These are phyloP conservation scores for Drosophila trichaetosa DNA, from an alignment of 2,888 invertebrate genomes.

Conservation along the genomic window DNA sequence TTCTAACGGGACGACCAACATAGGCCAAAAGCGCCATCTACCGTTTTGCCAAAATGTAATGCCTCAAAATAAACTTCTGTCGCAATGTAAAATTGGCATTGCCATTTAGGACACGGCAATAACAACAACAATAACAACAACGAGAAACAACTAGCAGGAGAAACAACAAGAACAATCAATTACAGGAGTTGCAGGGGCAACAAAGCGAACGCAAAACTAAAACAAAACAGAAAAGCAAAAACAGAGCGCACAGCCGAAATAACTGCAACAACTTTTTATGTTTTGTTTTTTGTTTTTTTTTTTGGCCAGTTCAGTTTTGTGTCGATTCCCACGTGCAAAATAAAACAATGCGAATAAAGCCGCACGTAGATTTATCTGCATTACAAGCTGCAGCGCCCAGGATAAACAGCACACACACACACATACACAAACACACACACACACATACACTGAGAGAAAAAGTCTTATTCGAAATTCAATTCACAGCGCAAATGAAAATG, in stretches of 20 bases:
- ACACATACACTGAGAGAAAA: constrained; percentile 18
- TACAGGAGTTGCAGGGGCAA: constrained; percentile 24
- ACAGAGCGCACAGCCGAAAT: constrained; percentile 28
- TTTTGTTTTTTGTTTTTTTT: constrained; percentile 1
- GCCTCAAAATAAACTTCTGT: constrained; percentile 55
- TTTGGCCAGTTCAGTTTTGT: constrained; percentile 45
- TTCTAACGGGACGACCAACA: constrained; percentile 1
- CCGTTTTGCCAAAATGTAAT: constrained; percentile 29
- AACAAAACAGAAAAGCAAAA: constrained; percentile 39
- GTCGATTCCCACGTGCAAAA: constrained; percentile 77
- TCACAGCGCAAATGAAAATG: neutral
- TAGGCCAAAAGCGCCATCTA: constrained; percentile 14
- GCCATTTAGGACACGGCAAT: constrained; percentile 56
- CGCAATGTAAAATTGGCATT: constrained; percentile 66
- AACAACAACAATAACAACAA: constrained; percentile 26
- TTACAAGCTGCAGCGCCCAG: constrained; percentile 48
- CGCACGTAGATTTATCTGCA: constrained; percentile 75
- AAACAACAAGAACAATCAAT: constrained; percentile 54
- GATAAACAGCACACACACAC: constrained; percentile 49
- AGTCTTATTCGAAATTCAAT: neutral
- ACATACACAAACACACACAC: constrained; percentile 20
- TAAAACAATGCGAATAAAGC: constrained; percentile 63
- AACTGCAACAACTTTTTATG: constrained; percentile 44
- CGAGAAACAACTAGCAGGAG: constrained; percentile 18
- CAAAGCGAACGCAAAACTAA: constrained; percentile 32